phyloP scores from a whole-genome alignment of 2,797 vertebrate species.

The Poeciliopsis infans region DNA sequence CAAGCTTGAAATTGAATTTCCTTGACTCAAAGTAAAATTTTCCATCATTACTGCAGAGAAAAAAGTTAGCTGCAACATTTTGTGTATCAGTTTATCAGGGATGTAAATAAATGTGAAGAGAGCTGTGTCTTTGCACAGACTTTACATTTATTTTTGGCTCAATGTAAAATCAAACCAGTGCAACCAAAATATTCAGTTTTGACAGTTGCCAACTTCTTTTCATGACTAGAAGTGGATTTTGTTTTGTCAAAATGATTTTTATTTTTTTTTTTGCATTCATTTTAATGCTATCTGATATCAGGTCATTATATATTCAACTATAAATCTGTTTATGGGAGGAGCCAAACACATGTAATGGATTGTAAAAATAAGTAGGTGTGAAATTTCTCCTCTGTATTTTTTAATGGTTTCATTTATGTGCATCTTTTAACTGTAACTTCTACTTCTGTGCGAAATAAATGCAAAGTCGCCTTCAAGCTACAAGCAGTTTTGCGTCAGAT shows the following conservation, averaged over 20 bases:
- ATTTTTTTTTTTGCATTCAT: not conserved
- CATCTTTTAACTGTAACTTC: conserved; percentile 34
- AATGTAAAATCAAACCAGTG: not conserved
- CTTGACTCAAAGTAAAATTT: not conserved
- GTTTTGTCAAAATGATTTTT: not conserved
- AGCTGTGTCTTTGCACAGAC: not conserved
- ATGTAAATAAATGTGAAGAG: not conserved
- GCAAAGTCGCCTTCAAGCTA: not conserved
- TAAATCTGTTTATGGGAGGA: not conserved
- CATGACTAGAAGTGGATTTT: not conserved
- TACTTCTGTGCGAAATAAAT: conserved; percentile 59
- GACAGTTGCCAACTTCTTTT: not conserved
- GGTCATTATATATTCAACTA: not conserved
- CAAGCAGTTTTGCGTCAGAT: not conserved
- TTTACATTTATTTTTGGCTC: not conserved
- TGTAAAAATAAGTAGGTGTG: conserved; percentile 35
- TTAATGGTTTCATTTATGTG: conserved; percentile 26
- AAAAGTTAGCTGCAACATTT: not conserved
- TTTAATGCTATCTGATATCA: not conserved
- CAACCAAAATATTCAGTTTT: not conserved
- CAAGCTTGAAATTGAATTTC: not conserved
- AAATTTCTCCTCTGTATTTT: conserved; percentile 27
- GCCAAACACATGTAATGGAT: conserved; percentile 28
- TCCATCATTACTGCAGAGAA: not conserved
- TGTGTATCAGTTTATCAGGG: not conserved